phyloP scores from a whole-genome alignment of 2,113 vertebrate species.

The Halcyon malimbica region DNA sequence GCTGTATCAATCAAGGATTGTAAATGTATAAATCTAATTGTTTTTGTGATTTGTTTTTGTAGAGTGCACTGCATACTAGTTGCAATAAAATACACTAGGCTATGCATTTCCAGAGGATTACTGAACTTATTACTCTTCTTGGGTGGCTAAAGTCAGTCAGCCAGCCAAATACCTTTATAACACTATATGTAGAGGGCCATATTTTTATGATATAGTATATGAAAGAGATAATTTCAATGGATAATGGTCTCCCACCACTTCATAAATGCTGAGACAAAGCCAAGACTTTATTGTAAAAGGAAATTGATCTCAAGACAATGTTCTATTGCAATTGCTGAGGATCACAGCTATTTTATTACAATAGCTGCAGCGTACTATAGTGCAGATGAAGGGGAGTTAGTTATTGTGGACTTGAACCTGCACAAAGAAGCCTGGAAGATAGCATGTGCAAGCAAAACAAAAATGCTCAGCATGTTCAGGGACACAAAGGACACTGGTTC shows the following conservation, averaged over 20 bases:
- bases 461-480: fast-evolving
- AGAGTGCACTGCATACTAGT: not conserved
- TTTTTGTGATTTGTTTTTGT: constrained; percentile 51
- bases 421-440: not conserved
- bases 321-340: constrained; percentile 33
- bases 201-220: constrained; percentile 49
- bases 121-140: constrained; percentile 67
- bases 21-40: constrained; percentile 43
- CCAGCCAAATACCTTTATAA: constrained; percentile 42
- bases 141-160: constrained; percentile 61
- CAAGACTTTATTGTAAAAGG: constrained; percentile 59
- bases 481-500: not conserved
- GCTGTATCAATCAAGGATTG: constrained; percentile 22
- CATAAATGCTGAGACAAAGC: constrained; percentile 51
- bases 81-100: constrained; percentile 54
- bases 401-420: not conserved
- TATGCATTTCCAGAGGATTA: constrained; percentile 60
- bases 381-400: not conserved
- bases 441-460: not conserved
- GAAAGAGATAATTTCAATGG: constrained; percentile 59
- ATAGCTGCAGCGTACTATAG: not conserved
- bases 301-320: constrained; percentile 60
- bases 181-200: not conserved
- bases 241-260: constrained; percentile 29
- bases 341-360: constrained; percentile 47